phyloP scores from a whole-genome alignment of 2,888 invertebrate species.

The Iphiclides podalirius region DNA sequence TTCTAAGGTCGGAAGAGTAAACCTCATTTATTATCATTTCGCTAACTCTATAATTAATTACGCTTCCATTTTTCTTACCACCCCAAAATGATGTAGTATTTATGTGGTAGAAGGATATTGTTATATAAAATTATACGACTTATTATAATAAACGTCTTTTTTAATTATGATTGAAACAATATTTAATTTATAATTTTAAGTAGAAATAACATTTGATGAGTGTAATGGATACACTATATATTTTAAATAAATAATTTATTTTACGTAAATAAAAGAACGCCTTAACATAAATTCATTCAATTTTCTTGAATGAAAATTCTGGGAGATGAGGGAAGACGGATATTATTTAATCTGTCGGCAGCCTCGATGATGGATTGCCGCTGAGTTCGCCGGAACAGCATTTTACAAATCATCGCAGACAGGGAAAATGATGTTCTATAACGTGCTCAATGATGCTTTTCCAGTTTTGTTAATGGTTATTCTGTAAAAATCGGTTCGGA shows the following conservation, averaged over 20 bases:
- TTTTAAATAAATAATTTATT: no score
- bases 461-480: neutral
- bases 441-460: constrained; percentile 10
- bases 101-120: no score
- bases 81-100: neutral
- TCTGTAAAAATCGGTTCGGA: no score
- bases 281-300: constrained; percentile 31
- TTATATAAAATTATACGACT: neutral
- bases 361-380: constrained; percentile 40
- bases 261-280: neutral
- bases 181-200: no score
- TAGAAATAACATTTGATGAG: no score
- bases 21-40: constrained; percentile 8
- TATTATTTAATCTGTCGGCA: constrained; percentile 45
- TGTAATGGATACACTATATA: no score
- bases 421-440: constrained; percentile 14
- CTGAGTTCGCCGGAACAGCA: constrained; percentile 29
- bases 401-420: constrained; percentile 31
- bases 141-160: no score
- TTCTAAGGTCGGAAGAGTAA: neutral
- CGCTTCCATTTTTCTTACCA: neutral
- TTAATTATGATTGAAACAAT: no score
- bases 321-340: constrained; percentile 29
- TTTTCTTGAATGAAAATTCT: constrained; percentile 31
- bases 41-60: constrained; percentile 25